phyloP scores from a whole-genome alignment of 1,140 invertebrate species.

The Thereuonema tuberculata region DNA sequence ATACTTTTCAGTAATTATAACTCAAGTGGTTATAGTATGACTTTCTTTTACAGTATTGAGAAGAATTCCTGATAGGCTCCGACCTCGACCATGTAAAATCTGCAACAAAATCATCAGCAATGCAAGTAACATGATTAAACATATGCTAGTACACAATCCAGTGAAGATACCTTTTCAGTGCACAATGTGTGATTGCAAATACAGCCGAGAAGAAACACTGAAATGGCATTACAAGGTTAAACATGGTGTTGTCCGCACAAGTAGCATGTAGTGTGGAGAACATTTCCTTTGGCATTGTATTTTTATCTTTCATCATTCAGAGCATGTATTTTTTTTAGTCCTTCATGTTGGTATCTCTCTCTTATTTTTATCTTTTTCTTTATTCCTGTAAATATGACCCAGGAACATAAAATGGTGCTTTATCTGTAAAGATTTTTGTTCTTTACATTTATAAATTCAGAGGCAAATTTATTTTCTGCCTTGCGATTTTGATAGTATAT shows the following conservation, averaged over 20 bases:
- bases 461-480: no score
- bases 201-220: constrained; percentile 8
- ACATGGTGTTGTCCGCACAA: constrained; percentile 1
- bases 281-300: no score
- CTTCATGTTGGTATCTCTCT: no score
- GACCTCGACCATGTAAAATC: constrained; percentile 28
- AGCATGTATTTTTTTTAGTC: no score
- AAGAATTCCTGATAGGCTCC: neutral
- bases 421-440: no score
- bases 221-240: constrained; percentile 3
- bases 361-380: no score
- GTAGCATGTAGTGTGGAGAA: no score
- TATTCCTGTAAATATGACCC: no score
- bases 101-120: constrained; percentile 34
- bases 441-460: no score
- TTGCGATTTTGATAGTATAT: no score
- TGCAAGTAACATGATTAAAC: constrained; percentile 33
- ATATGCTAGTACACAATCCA: constrained; percentile 21
- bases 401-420: no score
- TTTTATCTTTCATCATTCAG: no score
- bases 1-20: neutral
- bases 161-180: constrained; percentile 2
- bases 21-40: neutral
- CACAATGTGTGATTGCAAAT: constrained; percentile 1
- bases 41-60: neutral